phyloP scores from a whole-genome alignment of 2,888 invertebrate species.

The Meandrusa payeni region DNA sequence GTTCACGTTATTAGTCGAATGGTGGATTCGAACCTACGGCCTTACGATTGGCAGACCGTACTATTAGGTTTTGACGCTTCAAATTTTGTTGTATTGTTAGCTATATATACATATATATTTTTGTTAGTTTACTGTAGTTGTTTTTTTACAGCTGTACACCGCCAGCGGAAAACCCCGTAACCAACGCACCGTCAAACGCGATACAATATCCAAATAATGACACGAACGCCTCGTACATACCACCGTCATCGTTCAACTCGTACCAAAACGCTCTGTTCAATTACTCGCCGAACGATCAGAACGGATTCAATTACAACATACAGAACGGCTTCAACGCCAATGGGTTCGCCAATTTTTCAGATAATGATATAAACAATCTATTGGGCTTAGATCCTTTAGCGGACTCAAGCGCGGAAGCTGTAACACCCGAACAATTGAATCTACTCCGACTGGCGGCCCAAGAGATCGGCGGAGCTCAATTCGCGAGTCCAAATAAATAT shows the following conservation, averaged over 20 bases:
- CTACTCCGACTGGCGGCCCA: constrained; percentile 72
- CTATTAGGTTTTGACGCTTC: no score
- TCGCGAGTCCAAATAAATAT: constrained; percentile 58
- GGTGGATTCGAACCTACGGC: no score
- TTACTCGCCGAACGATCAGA: constrained; percentile 56
- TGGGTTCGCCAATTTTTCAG: constrained; percentile 58
- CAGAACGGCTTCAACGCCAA: constrained; percentile 61
- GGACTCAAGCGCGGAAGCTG: constrained; percentile 48
- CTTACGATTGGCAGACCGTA: no score
- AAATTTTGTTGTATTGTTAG: no score
- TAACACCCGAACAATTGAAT: constrained; percentile 70
- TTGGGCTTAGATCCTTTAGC: constrained; percentile 55
- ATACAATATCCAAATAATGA: constrained; percentile 57
- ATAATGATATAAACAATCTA: constrained; percentile 54
- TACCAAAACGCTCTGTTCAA: constrained; percentile 58
- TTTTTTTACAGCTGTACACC: constrained; percentile 51
- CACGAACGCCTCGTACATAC: constrained; percentile 45
- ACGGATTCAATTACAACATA: constrained; percentile 55
- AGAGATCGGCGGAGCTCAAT: constrained; percentile 73
- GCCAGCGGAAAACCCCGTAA: constrained; percentile 63
- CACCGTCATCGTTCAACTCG: constrained; percentile 44
- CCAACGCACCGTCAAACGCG: constrained; percentile 41
- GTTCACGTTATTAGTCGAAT: no score
- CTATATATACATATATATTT: no score
- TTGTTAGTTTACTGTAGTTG: no score